Conservation (phyloP, 2,797 vertebrate genomes). For the Hydrocynus forskahlii region DNA sequence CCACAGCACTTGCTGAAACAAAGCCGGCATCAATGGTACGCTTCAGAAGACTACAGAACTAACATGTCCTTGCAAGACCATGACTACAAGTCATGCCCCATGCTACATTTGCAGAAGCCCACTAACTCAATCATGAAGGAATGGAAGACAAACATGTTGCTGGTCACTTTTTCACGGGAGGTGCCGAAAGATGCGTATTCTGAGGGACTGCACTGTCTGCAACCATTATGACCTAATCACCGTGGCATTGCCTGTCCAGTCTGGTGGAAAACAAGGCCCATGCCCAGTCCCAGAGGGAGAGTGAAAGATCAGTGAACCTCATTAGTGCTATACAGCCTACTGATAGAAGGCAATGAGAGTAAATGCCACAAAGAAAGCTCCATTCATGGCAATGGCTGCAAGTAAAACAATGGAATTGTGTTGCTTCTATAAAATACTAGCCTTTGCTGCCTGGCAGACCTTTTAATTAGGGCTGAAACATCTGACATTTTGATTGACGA, state of each 20-base stretch:
- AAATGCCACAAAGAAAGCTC: background rate
- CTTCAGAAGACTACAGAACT: slow-evolving; percentile 28
- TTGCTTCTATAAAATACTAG: background rate
- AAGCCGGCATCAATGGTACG: slow-evolving; percentile 15
- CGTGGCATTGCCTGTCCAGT: background rate
- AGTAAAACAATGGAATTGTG: background rate
- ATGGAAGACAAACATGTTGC: slow-evolving; percentile 1
- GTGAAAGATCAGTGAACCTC: slow-evolving; percentile 23
- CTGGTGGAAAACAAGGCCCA: slow-evolving; percentile 8
- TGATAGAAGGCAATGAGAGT: background rate
- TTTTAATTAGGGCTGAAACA: too few relatives aligned
- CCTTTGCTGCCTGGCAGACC: too few relatives aligned
- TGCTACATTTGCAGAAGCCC: background rate
- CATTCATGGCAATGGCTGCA: background rate
- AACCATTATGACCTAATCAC: background rate
- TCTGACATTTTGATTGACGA: too few relatives aligned
- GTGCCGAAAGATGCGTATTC: background rate
- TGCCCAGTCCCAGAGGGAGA: background rate
- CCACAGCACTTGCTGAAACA: slow-evolving; percentile 30
- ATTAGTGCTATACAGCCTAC: background rate
- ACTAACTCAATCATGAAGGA: slow-evolving; percentile 2
- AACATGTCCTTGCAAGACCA: background rate
- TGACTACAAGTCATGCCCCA: background rate
- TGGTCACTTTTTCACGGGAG: background rate
- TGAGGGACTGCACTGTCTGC: background rate